Conservation (phyloP, 2,797 vertebrate genomes). For the Bryconaethiops microstoma region DNA sequence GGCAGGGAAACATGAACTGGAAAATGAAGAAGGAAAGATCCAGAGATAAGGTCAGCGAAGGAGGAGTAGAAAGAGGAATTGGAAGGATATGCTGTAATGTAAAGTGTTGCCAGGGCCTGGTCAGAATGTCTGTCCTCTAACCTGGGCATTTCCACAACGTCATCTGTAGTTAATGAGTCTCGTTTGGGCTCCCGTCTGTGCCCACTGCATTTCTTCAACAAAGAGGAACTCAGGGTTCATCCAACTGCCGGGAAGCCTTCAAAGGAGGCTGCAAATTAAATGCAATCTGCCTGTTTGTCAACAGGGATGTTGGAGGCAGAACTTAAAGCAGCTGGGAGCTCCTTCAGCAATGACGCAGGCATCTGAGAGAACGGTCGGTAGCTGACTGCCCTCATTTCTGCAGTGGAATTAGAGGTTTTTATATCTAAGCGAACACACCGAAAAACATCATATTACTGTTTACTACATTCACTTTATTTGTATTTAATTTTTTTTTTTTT, state of each 20-base stretch:
- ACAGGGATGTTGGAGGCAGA: slow-evolving; percentile 2
- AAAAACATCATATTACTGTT: no score
- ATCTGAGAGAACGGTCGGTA: slow-evolving; percentile 14
- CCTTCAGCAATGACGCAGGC: neutral
- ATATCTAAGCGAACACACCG: neutral
- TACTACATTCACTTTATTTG: no score
- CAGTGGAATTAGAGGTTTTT: neutral
- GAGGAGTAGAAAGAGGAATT: slow-evolving; percentile 64
- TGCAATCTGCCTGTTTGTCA: neutral
- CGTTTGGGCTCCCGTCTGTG: neutral
- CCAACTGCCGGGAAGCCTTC: neutral
- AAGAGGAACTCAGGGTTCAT: neutral
- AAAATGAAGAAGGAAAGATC: slow-evolving; percentile 52
- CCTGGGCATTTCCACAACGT: neutral
- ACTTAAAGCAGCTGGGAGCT: neutral
- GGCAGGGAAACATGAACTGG: slow-evolving; percentile 67
- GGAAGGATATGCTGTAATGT: slow-evolving; percentile 43
- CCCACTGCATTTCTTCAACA: no score
- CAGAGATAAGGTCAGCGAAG: slow-evolving; percentile 22
- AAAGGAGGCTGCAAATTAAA: neutral
- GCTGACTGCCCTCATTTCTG: neutral
- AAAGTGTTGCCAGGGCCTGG: slow-evolving; percentile 9
- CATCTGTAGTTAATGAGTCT: neutral
- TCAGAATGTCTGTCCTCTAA: neutral
- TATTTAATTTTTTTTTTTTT: no score